Percentiles rank a stretch among this genome's conserved stretches.
These are phyloP conservation scores for Uropetala carovei DNA, from an alignment of 2,888 invertebrate genomes.

Conservation along the genomic window DNA sequence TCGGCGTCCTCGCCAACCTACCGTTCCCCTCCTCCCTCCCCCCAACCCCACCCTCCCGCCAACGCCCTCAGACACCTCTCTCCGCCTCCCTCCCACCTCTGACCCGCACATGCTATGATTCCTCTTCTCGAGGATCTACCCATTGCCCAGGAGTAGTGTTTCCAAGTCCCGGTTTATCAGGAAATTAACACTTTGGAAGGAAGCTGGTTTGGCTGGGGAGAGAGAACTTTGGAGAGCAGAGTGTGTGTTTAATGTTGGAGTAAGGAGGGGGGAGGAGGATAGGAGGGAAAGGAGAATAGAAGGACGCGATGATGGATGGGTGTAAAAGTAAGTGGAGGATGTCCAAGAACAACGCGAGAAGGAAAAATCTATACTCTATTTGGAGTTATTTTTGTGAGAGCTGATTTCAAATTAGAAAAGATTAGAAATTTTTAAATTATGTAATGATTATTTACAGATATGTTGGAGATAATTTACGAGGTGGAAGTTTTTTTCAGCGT, in stretches of 20 bases:
- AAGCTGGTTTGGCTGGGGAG: background rate
- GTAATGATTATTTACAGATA: background rate
- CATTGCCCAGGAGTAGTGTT: conserved; percentile 37
- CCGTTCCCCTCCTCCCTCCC: background rate
- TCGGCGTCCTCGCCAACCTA: background rate
- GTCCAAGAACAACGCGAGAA: background rate
- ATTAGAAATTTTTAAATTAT: background rate
- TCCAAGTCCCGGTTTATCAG: conserved; percentile 50
- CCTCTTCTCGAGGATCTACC: background rate
- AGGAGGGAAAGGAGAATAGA: background rate
- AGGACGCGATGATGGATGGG: background rate
- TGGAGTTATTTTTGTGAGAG: too few relatives aligned
- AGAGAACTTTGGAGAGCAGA: conserved; percentile 47
- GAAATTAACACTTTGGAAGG: conserved; percentile 54
- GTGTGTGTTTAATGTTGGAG: background rate
- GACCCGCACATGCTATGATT: background rate
- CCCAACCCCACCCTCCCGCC: background rate
- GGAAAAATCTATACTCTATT: background rate
- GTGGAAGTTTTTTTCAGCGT: too few relatives aligned
- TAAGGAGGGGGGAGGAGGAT: background rate
- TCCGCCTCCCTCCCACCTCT: background rate
- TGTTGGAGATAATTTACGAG: background rate
- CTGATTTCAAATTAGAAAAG: background rate
- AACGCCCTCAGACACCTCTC: background rate
- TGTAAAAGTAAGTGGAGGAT: background rate